phyloP scores from a whole-genome alignment of 1,140 invertebrate species.

The Nephila pilipes region DNA sequence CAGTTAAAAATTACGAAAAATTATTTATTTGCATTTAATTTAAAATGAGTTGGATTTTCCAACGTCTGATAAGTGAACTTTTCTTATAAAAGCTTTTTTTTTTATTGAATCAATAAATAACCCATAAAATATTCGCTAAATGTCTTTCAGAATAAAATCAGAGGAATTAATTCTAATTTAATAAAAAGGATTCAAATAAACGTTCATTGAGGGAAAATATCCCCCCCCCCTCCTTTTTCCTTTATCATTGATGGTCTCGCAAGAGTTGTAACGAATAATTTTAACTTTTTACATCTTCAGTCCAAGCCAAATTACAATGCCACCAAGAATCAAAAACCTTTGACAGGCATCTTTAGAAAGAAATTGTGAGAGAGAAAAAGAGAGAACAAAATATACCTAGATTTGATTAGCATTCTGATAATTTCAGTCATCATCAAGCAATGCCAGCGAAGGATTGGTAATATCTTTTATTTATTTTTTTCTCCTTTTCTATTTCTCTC shows the following conservation, averaged over 20 bases:
- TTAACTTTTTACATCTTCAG: not conserved
- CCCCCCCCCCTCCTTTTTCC: not conserved
- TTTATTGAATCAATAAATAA: no score
- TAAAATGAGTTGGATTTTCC: no score
- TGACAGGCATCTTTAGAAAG: not conserved
- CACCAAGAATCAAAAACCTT: not conserved
- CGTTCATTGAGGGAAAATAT: not conserved
- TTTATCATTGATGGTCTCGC: not conserved
- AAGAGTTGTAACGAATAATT: not conserved
- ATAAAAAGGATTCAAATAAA: not conserved
- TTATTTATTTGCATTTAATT: no score
- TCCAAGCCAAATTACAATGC: not conserved
- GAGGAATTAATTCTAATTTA: not conserved
- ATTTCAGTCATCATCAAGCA: slow-evolving; percentile 15
- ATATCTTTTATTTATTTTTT: not conserved
- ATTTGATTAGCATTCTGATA: slow-evolving; percentile 5
- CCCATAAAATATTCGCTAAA: no score
- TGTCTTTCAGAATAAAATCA: no score
- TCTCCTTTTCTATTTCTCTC: no score
- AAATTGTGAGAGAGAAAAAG: not conserved
- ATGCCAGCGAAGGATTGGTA: not conserved
- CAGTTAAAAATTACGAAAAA: no score
- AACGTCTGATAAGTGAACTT: no score
- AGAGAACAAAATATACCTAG: not conserved
- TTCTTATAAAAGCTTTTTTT: no score